Conservation (phyloP, 92 coral and sea anemone genomes). For the Desmophyllum pertusum region DNA sequence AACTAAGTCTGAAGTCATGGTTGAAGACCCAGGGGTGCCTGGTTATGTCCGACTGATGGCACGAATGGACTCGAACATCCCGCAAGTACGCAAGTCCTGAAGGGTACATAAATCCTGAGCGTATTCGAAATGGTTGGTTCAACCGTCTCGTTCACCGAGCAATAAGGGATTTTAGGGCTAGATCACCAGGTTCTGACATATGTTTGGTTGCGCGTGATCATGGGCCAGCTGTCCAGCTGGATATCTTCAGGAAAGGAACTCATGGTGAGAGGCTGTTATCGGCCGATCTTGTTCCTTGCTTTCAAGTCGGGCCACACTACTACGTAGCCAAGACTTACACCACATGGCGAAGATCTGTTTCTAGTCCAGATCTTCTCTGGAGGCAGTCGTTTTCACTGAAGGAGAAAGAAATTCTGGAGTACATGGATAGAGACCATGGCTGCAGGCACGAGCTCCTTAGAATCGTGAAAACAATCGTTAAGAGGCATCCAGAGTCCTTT, state of each 20-base stretch:
- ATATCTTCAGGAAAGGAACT: conserved; percentile 45
- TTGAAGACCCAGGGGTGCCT: conserved; percentile 38
- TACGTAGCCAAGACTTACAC: conserved; percentile 64
- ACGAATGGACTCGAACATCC: conserved; percentile 17
- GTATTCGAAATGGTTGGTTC: conserved; percentile 59
- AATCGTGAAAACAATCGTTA: conserved; percentile 71
- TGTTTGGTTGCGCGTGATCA: conserved; percentile 46
- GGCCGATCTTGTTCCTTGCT: conserved; percentile 74
- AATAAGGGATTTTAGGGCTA: conserved; percentile 8
- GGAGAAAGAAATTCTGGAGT: conserved; percentile 55
- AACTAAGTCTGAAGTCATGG: conserved; percentile 16
- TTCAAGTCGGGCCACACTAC: conserved; percentile 48
- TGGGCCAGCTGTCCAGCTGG: conserved; percentile 86
- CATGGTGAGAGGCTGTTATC: conserved; percentile 45
- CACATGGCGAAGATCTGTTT: not conserved
- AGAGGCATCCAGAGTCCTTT: conserved; percentile 45
- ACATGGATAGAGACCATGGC: conserved; percentile 69
- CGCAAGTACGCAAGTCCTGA: conserved; percentile 34
- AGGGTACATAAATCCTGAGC: conserved; percentile 52
- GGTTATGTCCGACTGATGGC: conserved; percentile 69
- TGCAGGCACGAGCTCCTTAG: conserved; percentile 71
- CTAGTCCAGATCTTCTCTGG: conserved; percentile 45
- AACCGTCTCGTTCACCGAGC: conserved; percentile 52
- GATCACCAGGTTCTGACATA: not conserved
- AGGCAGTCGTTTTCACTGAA: conserved; percentile 67